Evolutionary conservation across 2,113 vertebrate genomes (phyloP).

Genomic region (western clawed frog (Xenopus tropicalis)): UCB_Xtro_10.0 CM004447.2:44110001-44110500

Average conservation of each 20-base stretch:
- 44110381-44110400: neutral
- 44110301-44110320: no score
- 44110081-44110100: no score
- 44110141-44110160: neutral
- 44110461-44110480: neutral
- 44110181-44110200: neutral
- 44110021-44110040: no score
- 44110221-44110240: neutral
- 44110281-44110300: no score
- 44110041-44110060: neutral
- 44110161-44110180: neutral
- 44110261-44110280: no score
- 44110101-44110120: no score
- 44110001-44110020: slow-evolving; percentile 28
- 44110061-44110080: neutral
- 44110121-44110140: no score
- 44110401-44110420: slow-evolving; percentile 40
- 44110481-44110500: no score
- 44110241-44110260: no score
- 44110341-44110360: no score
- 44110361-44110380: neutral
- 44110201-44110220: slow-evolving; percentile 17
- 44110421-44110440: slow-evolving; percentile 26
- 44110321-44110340: no score
- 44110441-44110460: slow-evolving; percentile 23